Conservation (phyloP, 2,797 vertebrate species). For the Hylomyscus alleni region DNA sequence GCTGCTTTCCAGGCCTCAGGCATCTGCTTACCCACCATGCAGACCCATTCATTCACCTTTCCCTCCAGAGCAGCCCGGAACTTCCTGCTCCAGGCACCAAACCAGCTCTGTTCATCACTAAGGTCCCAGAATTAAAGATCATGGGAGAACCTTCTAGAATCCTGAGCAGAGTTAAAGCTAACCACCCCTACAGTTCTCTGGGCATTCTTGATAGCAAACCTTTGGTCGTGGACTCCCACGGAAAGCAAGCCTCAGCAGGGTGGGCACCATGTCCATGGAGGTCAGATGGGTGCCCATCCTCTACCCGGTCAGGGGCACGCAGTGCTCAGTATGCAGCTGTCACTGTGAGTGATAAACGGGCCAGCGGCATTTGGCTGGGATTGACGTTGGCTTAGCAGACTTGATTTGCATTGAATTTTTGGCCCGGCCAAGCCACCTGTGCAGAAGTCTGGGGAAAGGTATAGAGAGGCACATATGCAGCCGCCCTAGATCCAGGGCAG, state of each 20-base stretch:
- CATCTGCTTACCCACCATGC: not conserved
- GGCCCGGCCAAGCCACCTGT: not conserved
- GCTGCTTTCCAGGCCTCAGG: not conserved
- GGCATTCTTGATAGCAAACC: not conserved
- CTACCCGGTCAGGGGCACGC: rapidly evolving
- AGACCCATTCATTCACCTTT: not conserved
- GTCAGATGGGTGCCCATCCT: not conserved
- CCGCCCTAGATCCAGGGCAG: not conserved
- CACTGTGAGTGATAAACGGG: rapidly evolving
- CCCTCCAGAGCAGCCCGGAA: not conserved
- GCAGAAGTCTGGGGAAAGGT: not conserved
- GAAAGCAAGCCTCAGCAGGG: not conserved
- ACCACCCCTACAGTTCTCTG: not conserved
- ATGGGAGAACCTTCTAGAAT: not conserved
- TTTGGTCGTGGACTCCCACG: not conserved
- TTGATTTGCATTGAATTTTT: not conserved
- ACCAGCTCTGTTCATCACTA: not conserved
- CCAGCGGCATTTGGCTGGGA: not conserved
- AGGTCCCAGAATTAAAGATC: not conserved
- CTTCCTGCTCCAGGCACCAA: not conserved
- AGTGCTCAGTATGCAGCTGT: not conserved
- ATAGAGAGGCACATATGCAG: not conserved
- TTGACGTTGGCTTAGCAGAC: not conserved
- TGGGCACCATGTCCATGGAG: rapidly evolving
- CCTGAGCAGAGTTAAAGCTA: not conserved